Base-by-base conservation (phyloP, 2,113 vertebrate genomes). In the Calonectris borealis region DNA sequence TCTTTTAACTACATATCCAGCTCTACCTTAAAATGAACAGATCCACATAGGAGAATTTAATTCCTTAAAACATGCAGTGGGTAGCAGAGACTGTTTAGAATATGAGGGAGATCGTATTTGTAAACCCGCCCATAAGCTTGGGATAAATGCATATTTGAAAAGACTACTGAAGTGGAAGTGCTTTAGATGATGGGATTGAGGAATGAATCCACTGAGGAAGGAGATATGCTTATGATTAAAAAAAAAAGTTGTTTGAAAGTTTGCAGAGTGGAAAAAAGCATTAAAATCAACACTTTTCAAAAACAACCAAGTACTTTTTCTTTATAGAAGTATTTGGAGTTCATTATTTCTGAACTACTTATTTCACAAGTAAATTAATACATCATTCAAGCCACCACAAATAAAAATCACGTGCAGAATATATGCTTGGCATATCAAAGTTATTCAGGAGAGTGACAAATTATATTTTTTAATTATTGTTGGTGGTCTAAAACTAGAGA, bases 251-350 rank as follows among this genome's bases (percentile, higher is more conserved):
- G 38, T 87, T 83, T 94, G 51, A 87, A 88, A 76, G 25, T 55
- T 90, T 90, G 72, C 49, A 92, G 78, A 78, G 69, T 94, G 61
- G 69, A 81, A 94, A 96, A 69, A 69, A 62, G n/a, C 48, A 82
- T 73, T 79, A 72, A 93, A 92, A 6, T 11, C 15, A 68, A 82
- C n/a, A 65, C 10, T 79, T 60, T 31, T 34, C 27, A 71, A 61
- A 87, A 94, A 68, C 54, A 70, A 66, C 20, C 34, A 38, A 83
- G 31, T 29, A 26, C 66, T 79, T 48, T 4, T 42, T 27, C 73
- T 34, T 82, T 78, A 42, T 5, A 42, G 13, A 84, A 72, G 18
- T 38, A 85, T 89, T 75, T 70, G 44, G 24, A 48, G 25, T 57
- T 87, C 14, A 25, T 83, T 78, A 69, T 64, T 84, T 72, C 60